These are phyloP conservation scores for Argyresthia albistria DNA, from an alignment of 2,888 invertebrate species.

Conservation along the genomic window DNA sequence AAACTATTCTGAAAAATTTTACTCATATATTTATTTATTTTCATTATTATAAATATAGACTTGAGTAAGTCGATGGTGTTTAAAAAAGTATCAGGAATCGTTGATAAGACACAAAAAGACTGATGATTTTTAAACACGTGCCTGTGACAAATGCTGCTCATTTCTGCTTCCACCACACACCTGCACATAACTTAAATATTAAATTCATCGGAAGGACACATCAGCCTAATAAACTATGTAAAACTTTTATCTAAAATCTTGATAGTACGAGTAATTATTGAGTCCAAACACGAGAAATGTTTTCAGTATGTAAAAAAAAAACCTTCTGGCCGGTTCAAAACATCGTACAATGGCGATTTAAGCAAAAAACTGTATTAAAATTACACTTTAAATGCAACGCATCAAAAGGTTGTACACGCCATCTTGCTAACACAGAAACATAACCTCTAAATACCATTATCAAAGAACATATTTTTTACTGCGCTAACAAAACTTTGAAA, in stretches of 20 bases:
- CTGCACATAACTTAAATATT: constrained; percentile 11
- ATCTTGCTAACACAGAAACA: constrained; percentile 7
- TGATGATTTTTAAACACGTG: background rate
- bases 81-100: too few species aligned
- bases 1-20: too few species aligned
- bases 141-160: background rate
- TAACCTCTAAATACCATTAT: background rate
- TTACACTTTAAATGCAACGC: constrained; percentile 25
- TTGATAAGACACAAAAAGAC: too few species aligned
- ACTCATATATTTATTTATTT: too few species aligned
- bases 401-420: constrained; percentile 19
- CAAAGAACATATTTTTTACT: constrained; percentile 16
- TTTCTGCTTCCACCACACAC: background rate
- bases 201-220: constrained; percentile 42
- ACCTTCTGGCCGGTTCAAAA: constrained; percentile 36
- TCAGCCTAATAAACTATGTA: constrained; percentile 41
- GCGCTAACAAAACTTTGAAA: constrained; percentile 31
- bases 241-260: constrained; percentile 56
- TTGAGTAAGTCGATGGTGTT: too few species aligned
- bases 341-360: constrained; percentile 39
- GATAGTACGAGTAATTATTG: constrained; percentile 54
- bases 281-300: constrained; percentile 36
- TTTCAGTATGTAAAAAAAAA: constrained; percentile 47
- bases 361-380: constrained; percentile 51
- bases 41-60: too few species aligned